Base-by-base conservation (phyloP, 2,113 vertebrate species). In the Labeo catla region DNA sequence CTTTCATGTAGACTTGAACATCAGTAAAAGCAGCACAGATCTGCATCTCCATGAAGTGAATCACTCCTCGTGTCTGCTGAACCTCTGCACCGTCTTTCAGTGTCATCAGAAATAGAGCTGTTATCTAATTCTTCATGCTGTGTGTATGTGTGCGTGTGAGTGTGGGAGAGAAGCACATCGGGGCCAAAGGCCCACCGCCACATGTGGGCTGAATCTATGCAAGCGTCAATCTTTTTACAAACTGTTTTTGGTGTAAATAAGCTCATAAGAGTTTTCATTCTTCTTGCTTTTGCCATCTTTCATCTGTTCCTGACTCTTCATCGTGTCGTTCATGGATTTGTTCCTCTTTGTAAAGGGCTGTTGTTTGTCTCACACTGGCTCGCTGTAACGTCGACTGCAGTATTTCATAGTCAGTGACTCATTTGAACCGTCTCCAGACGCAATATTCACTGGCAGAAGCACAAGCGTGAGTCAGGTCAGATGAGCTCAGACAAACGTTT, bases 171-270 rank as follows among this genome's bases (percentile, higher is more conserved):
- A 13, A 49, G 68, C 28, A 21, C 68, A 72, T 72, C 9, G 9
- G 6, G 36, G 39, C 45, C 72, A 49, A 74, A 47, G n/a, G 72
- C 72, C 72, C 72, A 28, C 45, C 11, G 11, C n/a, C 72, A 15
- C 72, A 50, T 28, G 72, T 76, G 45, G 72, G 72, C 72, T 28
- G 45, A 50, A 76, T 49, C 72, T 76, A 76, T 76, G 72, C 72
- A 76, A 76, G n/a, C 11, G 11, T 76, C 72, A 49, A 23, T 49
- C 45, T 12, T 49, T 74, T 74, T 49, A 23, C 72, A 13, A 74
- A 74, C 21, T 23, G 11, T 23, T 74, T 49, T 49, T 47, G 21
- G 10, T 76, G 12, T 76, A 49, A 49, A 49, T 47, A 8, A 47
- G 21, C 45, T 23, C 21, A 3, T 12, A 74, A 11, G 2, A 73